Evolutionary conservation across 1,140 invertebrate genomes (phyloP), one percentile per base, ranked within the genome.

Genomic region (Hydropsyche tenuis): DNA sequence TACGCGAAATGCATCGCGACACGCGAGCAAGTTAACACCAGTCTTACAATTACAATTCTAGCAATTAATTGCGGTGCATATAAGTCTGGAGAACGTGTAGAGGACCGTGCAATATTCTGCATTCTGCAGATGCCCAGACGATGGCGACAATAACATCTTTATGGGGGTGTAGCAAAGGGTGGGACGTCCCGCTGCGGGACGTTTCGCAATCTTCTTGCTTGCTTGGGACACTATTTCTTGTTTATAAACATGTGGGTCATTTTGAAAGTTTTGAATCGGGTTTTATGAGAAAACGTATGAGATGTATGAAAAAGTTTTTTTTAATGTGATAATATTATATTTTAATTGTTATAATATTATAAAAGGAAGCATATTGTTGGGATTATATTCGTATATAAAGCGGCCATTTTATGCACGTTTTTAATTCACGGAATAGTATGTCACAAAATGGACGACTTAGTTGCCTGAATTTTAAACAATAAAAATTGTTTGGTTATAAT

Each of bases 141-240:
- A 43, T 46, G 65, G 73, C 51, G 73, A 74, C 73, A 74, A 74
- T 74, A 74, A 74, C 73, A 74, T 74, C 73, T 74, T 69, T 69
- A 74, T 74, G 56, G 65, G n/a, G 45, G 12, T 7, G 7, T 2
- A 6, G 63, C 6, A 1, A 16, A 12, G 48, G 23, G 45, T 14
- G 25, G 25, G n/a, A 22, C n/a, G 42, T 27, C 60, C 56, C 63
- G 51, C 30, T 14, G 42, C 66, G 65, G 66, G 68, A 74, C 69
- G 68, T 51, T 69, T 63, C 27, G 73, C 73, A 74, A 74, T 74
- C 66, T 74, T 63, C 51, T 48, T 64, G 62, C 51, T 48, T 64
- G 62, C 23, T 53, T n/a, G 22, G 25, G 69, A 30, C 46, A 14
- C 14, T 5, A n/a, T 51, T 3, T 62, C 56, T 22, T 5, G 5